Base-by-base conservation (phyloP, 2,113 vertebrate genomes). In the Crocuta crocuta region DNA sequence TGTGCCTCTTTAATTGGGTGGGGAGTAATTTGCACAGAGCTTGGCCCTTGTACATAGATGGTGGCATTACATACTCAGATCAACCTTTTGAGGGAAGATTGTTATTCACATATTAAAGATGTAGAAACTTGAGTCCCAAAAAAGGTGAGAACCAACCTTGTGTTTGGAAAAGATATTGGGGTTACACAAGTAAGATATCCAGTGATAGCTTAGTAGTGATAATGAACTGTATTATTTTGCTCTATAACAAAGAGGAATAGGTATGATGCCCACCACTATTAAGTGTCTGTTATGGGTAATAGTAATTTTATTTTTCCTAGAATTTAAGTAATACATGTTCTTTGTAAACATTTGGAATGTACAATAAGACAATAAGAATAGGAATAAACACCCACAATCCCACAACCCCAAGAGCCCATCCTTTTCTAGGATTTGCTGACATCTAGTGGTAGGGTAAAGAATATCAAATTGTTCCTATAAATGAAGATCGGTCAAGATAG, bases 371-470 rank as follows among this genome's bases (percentile, higher is more conserved):
- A 70, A 13, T 91, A 91, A 83, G 58, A 71, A 92, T 48, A n/a
- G 28, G 17, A 93, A 90, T 55, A 74, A 89, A 89, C 28, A 78
- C 26, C 8, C 19, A 70, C 19, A 84, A 87, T n/a, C 21, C 33
- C 35, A 23, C 91, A 55, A 81, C 8, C 4, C 17, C 33, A 92
- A 78, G 15, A 50, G 15, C 31, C 79, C 33, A 48, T 53, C 43
- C 68, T 70, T 87, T 82, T 82, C 78, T 85, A 73, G 28, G 28
- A 76, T 94, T 94, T 97, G 55, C 96, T 97, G 93, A 93, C 95
- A 93, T 81, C 89, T 89, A 96, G 89, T 95, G 94, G 92, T 79
- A 74, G 66, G 53, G 50, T 83, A 12, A 17, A 89, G 78, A 84
- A 95, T 76, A 39, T 65, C 21, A 93, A 82, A 26, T 89, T 53